These are phyloP conservation scores for Zelostemma sp. DNA, from an alignment of 1,140 invertebrate species.

Conservation along the genomic window DNA sequence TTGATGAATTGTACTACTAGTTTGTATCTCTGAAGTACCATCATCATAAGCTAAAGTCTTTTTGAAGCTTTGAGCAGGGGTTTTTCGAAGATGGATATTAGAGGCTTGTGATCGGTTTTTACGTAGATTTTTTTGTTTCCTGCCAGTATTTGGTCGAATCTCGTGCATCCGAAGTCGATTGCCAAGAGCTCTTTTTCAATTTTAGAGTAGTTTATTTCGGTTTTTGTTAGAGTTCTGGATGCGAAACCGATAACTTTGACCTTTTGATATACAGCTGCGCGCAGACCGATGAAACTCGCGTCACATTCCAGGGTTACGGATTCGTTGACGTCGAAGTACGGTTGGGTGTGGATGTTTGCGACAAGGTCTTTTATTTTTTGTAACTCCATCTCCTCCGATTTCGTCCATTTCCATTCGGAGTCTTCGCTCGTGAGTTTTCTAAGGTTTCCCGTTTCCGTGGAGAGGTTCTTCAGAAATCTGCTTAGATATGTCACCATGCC, in stretches of 20 bases:
- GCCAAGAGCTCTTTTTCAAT: constrained; percentile 60
- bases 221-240: constrained; percentile 50
- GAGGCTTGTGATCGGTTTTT: constrained; percentile 68
- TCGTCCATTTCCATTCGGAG: constrained; percentile 44
- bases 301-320: constrained; percentile 8
- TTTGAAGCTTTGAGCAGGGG: constrained; percentile 55
- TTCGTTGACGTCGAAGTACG: background rate
- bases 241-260: constrained; percentile 47
- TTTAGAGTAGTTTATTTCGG: constrained; percentile 53
- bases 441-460: constrained; percentile 37
- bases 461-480: constrained; percentile 33
- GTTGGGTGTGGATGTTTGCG: constrained; percentile 20
- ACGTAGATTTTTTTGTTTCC: constrained; percentile 46
- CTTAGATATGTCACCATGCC: constrained; percentile 56
- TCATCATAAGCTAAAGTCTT: constrained; percentile 37
- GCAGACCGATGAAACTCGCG: background rate
- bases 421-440: constrained; percentile 49
- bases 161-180: constrained; percentile 53
- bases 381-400: constrained; percentile 40
- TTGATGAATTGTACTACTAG: constrained; percentile 1
- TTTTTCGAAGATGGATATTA: constrained; percentile 65
- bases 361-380: constrained; percentile 47
- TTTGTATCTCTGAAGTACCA: background rate
- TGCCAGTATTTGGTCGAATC: constrained; percentile 57
- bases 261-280: constrained; percentile 27